Conservation (phyloP, 2,797 vertebrate species). For the Centropyge bicolor region DNA sequence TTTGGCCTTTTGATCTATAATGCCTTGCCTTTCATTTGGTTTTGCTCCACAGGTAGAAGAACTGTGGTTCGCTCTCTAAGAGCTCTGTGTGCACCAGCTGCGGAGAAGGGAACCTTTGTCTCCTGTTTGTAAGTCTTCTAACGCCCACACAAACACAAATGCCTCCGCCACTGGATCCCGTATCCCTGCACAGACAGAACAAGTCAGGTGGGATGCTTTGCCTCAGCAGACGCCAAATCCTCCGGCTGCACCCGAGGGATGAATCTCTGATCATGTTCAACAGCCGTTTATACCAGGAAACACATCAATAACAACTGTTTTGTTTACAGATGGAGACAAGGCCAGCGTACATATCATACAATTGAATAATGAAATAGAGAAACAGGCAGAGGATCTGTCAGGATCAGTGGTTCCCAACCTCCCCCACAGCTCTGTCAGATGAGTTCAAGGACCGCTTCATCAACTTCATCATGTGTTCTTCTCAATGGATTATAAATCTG, state of each 20-base stretch:
- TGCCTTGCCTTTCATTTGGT: background rate
- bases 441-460: background rate
- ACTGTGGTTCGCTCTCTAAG: constrained; percentile 6
- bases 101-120: constrained; percentile 69
- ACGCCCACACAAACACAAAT: constrained; percentile 66
- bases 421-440: background rate
- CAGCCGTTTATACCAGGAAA: constrained; percentile 18
- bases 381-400: background rate
- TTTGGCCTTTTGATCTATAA: constrained; percentile 41
- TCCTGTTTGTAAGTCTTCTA: constrained; percentile 69
- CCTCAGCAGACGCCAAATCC: constrained; percentile 31
- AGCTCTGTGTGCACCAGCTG: background rate
- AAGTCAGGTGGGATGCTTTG: constrained; percentile 64
- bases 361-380: constrained; percentile 11
- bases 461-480: background rate
- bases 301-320: constrained; percentile 4
- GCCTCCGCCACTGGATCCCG: constrained; percentile 51
- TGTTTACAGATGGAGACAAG: constrained; percentile 15
- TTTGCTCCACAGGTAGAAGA: constrained; percentile 18
- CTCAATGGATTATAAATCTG: background rate
- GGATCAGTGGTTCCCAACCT: background rate
- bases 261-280: constrained; percentile 25
- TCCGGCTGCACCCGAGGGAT: constrained; percentile 49
- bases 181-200: constrained; percentile 58
- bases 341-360: background rate